These are phyloP conservation scores for Apamea sordens DNA, from an alignment of 2,888 invertebrate genomes.

Conservation along the genomic window DNA sequence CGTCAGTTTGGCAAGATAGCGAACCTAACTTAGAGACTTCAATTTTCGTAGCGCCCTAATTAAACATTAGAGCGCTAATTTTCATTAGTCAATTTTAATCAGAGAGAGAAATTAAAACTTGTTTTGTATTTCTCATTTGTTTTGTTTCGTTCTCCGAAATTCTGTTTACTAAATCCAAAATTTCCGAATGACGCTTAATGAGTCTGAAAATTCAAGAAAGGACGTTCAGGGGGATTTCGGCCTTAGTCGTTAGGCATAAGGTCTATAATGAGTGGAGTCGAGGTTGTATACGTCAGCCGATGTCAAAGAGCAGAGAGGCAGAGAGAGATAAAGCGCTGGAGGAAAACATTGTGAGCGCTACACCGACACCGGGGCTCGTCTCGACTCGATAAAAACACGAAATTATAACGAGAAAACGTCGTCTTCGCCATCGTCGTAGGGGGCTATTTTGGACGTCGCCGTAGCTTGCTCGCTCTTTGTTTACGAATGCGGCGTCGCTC, in stretches of 20 bases:
- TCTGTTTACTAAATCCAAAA: slow-evolving; percentile 86
- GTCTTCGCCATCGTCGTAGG: slow-evolving; percentile 69
- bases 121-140: slow-evolving; percentile 73
- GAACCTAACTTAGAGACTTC: slow-evolving; percentile 20
- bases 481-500: slow-evolving; percentile 60
- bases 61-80: slow-evolving; percentile 49
- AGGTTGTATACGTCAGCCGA: slow-evolving; percentile 82
- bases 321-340: slow-evolving; percentile 85
- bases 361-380: slow-evolving; percentile 64
- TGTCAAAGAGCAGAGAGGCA: slow-evolving; percentile 88
- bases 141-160: slow-evolving; percentile 76
- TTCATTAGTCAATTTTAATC: slow-evolving; percentile 64
- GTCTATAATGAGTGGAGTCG: slow-evolving; percentile 73
- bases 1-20: slow-evolving; percentile 48
- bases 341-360: slow-evolving; percentile 83
- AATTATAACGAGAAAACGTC: slow-evolving; percentile 72
- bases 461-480: slow-evolving; percentile 70
- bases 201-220: slow-evolving; percentile 83
- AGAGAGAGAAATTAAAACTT: slow-evolving; percentile 61
- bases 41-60: slow-evolving; percentile 49
- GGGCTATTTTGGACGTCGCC: slow-evolving; percentile 68
- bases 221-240: slow-evolving; percentile 68
- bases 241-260: slow-evolving; percentile 75
- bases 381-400: slow-evolving; percentile 75
- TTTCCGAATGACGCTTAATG: slow-evolving; percentile 85